Evolutionary conservation across 2,113 vertebrate genomes (phyloP), one percentile per base, ranked within the genome.

Genomic region (Malurus alboscapulatus): DNA sequence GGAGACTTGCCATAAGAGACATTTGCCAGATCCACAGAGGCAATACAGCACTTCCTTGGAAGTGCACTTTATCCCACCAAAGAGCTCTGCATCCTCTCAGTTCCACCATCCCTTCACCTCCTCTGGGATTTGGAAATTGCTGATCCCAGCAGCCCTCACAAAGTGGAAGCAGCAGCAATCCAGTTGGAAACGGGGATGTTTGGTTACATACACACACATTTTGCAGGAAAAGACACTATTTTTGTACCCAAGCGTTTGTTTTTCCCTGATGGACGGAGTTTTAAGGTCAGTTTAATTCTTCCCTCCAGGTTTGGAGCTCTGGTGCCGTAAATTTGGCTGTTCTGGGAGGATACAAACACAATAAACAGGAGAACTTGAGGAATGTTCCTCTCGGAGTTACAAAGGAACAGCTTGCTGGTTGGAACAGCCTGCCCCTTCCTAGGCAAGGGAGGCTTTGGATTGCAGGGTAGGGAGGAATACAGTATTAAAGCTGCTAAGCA

Each of bases 401-500:
- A 61, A 22, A 10, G 27, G 63, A 91, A 38, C 68, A 68, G 77
- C 74, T 67, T 34, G 40, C 81, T 76, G 73, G 42, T 78, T 69
- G 50, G 82, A 68, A 29, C 79, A 55, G 63, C 16, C 72, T 55
- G 83, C 90, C 92, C 73, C 51, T 69, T 36, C 30, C 81, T 3
- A 4, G 57, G 29, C 67, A 47, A 53, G 74, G 45, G n/a, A 62
- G 88, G 84, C 84, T 50, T 54, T n/a, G 88, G 87, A 4, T n/a
- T 63, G 66, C 87, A 87, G 94, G 68, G 87, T 79, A 34, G 67
- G 73, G 76, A 90, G 84, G 78, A 51, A 50, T 67, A 50, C 53
- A 17, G 76, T 87, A 68, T 88, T 79, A 80, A 63, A 89, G 68
- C 85, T 74, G 62, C 92, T 87, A 69, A 77, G 67, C 79, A 69